Evolutionary conservation across 2,797 vertebrate genomes (phyloP), one percentile per base, ranked within the genome.

Genomic region (Sphenopsis melanotis): DNA sequence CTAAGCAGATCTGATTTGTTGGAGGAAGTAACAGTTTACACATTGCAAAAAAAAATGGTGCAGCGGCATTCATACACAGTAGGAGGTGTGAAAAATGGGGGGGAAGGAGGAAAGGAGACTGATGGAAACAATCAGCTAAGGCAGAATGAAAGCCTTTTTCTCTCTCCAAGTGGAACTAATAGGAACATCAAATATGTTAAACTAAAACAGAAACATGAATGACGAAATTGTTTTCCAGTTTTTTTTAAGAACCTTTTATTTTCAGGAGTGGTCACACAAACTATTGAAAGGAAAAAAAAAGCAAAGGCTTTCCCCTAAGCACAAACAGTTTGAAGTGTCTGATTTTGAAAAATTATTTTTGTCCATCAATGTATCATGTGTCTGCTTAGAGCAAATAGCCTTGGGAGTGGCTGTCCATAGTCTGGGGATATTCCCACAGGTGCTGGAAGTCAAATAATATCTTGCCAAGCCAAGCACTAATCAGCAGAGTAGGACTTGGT

Each of bases 21-120:
- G 90, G 87, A 97, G 97, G 97, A 97, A 97, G 95, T 96, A 94
- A 93, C 95, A 97, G 96, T 95, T 97, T 96, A 95, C 94, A 95
- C 90, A 69, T 66, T 95, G 79, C 88, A 95, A 94, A 95, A 97
- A 80, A 94, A 94, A 97, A 94, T 95, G 68, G 94, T 95, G 94
- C 89, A 90, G 83, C 81, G 91, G 93, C 85, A 0, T 82, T 93
- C 90, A 47, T 89, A 75, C 95, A 96, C 96, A 96, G 96, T 94
- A 96, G 95, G 96, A 97, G 94, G 97, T 97, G 97, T 97, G 96
- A 97, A 96, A 97, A 95, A 94, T 87, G 56, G 83, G 89, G 89
- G 76, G 49, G 49, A 30, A 72, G 74, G 64, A 47, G 52, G 27
- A 91, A 91, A 88, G 64, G 55, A 76, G 72, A 90, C 92, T 93